Evolutionary conservation across 2,888 invertebrate genomes (phyloP).

Genomic region (Volucella bombylans): DNA sequence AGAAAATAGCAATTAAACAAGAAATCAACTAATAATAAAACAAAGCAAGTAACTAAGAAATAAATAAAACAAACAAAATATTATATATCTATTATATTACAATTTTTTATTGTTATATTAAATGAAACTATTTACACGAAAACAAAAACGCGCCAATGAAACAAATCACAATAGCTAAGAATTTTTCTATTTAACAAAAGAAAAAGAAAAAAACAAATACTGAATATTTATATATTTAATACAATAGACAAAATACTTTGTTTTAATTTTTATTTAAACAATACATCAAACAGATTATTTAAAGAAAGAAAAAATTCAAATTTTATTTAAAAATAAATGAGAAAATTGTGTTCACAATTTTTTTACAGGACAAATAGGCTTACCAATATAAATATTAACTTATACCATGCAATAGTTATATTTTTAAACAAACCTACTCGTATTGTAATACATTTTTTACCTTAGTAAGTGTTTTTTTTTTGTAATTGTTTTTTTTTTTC

Average conservation of each 20-base stretch:
- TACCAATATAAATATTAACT: conserved; percentile 29
- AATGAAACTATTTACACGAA: conserved; percentile 72
- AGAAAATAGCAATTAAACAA: conserved; percentile 54
- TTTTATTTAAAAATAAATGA: conserved; percentile 4
- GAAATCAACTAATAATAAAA: not conserved
- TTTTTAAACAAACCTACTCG: conserved; percentile 5
- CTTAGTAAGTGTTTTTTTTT: not conserved
- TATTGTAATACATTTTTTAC: conserved; percentile 6
- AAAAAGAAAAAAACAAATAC: not conserved
- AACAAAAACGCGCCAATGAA: conserved; percentile 64
- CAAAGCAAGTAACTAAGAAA: not conserved
- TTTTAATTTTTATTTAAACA: conserved; percentile 29
- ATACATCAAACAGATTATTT: conserved; percentile 6
- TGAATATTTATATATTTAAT: conserved; percentile 61
- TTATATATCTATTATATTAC: conserved; percentile 60
- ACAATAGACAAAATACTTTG: conserved; percentile 52
- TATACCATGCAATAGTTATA: conserved; percentile 34
- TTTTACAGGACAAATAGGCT: conserved; percentile 17
- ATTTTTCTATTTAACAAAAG: conserved; percentile 29
- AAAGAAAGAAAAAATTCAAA: conserved; percentile 67
- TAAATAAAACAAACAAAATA: conserved; percentile 29
- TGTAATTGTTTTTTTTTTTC: conserved; percentile 26
- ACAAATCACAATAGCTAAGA: conserved; percentile 65
- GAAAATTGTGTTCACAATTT: conserved; percentile 67
- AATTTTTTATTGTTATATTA: conserved; percentile 72